Conservation (phyloP, 2,113 vertebrate genomes). For the Pantherophis guttatus region DNA sequence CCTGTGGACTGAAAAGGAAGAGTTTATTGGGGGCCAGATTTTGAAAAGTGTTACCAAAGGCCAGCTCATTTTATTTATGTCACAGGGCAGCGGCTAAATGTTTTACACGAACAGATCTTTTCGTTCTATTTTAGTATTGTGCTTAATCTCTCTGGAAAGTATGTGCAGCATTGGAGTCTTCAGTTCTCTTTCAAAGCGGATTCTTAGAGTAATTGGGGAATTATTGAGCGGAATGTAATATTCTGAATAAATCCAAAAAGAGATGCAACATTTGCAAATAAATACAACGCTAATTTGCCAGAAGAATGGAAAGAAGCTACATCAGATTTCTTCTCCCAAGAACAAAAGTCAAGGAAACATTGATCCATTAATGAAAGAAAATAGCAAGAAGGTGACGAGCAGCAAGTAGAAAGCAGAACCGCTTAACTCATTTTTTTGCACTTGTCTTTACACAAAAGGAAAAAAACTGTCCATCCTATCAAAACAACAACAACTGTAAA, state of each 20-base stretch:
- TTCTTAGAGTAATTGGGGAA: background rate
- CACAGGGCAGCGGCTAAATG: background rate
- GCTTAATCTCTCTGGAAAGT: background rate
- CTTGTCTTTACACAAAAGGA: background rate
- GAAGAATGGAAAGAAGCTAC: background rate
- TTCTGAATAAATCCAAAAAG: background rate
- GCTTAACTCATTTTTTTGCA: background rate
- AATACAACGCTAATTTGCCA: background rate
- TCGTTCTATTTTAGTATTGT: background rate
- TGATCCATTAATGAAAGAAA: background rate
- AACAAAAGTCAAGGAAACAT: background rate
- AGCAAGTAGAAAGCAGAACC: background rate
- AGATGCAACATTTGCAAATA: background rate
- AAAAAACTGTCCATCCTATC: background rate
- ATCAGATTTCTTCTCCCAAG: background rate
- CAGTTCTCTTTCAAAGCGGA: background rate
- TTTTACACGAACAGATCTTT: background rate
- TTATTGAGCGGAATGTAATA: background rate
- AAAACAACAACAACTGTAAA: background rate
- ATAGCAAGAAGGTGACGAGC: background rate
- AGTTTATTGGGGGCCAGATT: background rate
- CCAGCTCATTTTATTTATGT: background rate
- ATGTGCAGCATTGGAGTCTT: background rate
- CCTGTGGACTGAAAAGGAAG: background rate
- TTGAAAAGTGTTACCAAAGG: background rate